Base-by-base conservation (phyloP, 2,113 vertebrate genomes). In the Choloepus hoffmanni region DNA sequence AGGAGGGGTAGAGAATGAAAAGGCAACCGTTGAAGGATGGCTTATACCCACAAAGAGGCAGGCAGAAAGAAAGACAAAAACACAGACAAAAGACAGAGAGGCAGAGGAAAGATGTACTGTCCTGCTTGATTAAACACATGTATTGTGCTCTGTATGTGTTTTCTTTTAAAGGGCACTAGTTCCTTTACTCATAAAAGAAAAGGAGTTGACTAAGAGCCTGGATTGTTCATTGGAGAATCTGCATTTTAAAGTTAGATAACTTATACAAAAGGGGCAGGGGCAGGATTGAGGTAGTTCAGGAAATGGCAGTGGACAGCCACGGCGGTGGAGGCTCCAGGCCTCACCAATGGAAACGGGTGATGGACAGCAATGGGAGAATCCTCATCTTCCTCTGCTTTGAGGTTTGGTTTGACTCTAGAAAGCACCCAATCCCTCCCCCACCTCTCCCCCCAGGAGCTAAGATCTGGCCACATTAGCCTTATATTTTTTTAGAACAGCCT, bases 121-220 rank as follows among this genome's bases (percentile, higher is more conserved):
- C 26, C 2, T n/a, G 43, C 76, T 73, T 30, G 23, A 13, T 86
- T 36, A 7, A 72, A 68, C 26, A 7, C 26, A 16, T 24, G 62
- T 14, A 5, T 14, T 89, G 8, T 26, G 26, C n/a, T 70, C 76
- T 50, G 3, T 26, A 14, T 30, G 77, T 68, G 48, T 92, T 63
- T 89, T 53, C 13, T 60, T 68, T 53, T 28, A 21, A 73, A 94
- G 33, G 16, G 50, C 65, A 7, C 19, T 53, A 40, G 28, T 74
- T 94, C n/a, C 55, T 97, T 95, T 84, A 73, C 72, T 94, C 15
- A 15, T 33, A 43, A 50, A 85, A 83, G 19, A n/a, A 50, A 85
- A 83, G 24, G 62, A 81, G 53, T 73, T 14, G 36, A 3, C 67
- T 85, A 48, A 90, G 43, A 90, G 55, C 43, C 62, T 67, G 91